phyloP scores from a whole-genome alignment of 2,797 vertebrate genomes.

The Spondyliosoma cantharus region DNA sequence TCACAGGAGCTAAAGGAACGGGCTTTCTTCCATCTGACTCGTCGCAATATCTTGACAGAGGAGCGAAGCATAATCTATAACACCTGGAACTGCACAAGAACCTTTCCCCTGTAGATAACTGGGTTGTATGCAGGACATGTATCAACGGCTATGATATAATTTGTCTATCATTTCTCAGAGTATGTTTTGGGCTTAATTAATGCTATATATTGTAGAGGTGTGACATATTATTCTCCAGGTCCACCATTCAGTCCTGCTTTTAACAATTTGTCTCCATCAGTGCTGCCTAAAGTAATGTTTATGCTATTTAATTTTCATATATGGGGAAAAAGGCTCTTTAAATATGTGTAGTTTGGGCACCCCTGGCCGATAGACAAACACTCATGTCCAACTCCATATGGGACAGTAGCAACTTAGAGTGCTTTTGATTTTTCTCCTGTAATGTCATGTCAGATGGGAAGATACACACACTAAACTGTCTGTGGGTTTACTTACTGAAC shows the following conservation, averaged over 20 bases:
- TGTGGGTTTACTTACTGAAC: background rate
- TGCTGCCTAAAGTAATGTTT: too few species aligned
- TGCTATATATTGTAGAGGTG: background rate
- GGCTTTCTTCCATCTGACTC: background rate
- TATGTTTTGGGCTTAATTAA: background rate
- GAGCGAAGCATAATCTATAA: rapidly evolving
- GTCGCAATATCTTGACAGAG: rapidly evolving
- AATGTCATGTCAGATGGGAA: background rate
- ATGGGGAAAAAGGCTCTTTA: too few species aligned
- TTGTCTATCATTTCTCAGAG: background rate
- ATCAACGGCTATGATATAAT: background rate
- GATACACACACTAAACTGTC: background rate
- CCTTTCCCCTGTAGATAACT: too few species aligned
- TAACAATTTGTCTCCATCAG: background rate
- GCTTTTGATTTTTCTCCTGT: background rate
- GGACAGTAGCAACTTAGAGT: background rate
- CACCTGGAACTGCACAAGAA: conserved; percentile 1
- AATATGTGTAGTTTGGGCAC: too few species aligned
- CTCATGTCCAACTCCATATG: background rate
- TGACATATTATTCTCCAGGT: background rate
- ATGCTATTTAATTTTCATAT: too few species aligned
- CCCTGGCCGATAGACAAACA: background rate
- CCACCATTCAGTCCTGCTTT: background rate
- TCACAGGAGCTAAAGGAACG: background rate
- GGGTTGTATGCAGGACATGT: background rate